phyloP scores from a whole-genome alignment of 2,797 vertebrate species.

The Onychomys torridus region DNA sequence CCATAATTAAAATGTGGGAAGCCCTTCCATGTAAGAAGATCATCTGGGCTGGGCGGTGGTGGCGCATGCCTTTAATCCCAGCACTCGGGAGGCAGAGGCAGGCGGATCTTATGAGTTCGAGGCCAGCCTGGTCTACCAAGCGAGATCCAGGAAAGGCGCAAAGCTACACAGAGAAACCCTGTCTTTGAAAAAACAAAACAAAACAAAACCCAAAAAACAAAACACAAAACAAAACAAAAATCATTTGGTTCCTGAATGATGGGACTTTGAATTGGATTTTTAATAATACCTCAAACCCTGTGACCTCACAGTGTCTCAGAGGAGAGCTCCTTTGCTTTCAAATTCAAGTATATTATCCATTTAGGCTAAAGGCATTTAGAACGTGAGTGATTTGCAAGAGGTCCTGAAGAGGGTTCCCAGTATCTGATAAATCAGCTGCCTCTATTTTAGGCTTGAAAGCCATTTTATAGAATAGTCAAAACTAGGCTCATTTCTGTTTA shows the following conservation, averaged over 20 bases:
- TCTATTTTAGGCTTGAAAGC: neutral
- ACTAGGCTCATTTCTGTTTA: neutral
- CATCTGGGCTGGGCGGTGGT: too few species aligned
- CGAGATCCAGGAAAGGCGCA: too few species aligned
- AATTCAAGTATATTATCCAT: slow-evolving; percentile 55
- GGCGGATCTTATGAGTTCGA: too few species aligned
- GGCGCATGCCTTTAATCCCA: too few species aligned
- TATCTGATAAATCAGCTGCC: too few species aligned
- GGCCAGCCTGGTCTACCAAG: too few species aligned
- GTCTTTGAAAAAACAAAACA: too few species aligned
- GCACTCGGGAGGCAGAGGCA: too few species aligned
- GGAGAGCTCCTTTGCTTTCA: slow-evolving; percentile 60
- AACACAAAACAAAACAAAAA: too few species aligned
- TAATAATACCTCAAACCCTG: slow-evolving; percentile 78
- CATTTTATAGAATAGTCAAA: neutral
- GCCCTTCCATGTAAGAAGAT: slow-evolving; percentile 47
- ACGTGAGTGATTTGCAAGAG: neutral
- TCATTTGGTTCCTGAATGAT: slow-evolving; percentile 66
- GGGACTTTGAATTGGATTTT: slow-evolving; percentile 83
- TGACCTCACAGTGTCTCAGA: slow-evolving; percentile 55
- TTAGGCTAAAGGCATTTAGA: slow-evolving; percentile 59
- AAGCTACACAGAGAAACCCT: too few species aligned
- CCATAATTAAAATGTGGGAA: slow-evolving; percentile 65
- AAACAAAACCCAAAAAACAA: too few species aligned
- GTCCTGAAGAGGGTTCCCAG: neutral